A percentile compares a stretch with the other conserved stretches of the same genome.
Evolutionary conservation across 2,113 vertebrate species (phyloP).

Genomic region (Parus major): DNA sequence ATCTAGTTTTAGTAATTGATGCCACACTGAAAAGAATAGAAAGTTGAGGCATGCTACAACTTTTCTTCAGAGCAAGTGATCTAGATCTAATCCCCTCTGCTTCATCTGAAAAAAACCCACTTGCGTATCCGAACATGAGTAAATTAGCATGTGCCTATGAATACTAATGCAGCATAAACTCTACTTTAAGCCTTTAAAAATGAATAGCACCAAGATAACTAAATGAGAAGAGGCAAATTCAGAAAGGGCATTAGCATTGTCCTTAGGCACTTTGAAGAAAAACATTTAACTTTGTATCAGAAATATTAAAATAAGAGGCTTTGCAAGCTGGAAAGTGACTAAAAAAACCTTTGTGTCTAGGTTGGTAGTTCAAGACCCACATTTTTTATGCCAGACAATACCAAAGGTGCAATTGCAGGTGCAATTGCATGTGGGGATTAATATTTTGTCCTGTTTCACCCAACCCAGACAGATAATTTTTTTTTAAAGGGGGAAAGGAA

Average conservation of each 20-base stretch:
- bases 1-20: background rate
- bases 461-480: background rate
- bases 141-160: conserved; percentile 63
- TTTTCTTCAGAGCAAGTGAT: conserved; percentile 54
- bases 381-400: background rate
- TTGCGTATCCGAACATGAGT: background rate
- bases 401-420: background rate
- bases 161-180: conserved; percentile 48
- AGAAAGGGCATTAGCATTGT: background rate
- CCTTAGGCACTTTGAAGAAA: background rate
- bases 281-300: background rate
- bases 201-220: conserved; percentile 18
- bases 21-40: background rate
- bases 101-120: conserved; percentile 39
- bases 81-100: conserved; percentile 55
- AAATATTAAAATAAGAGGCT: conserved; percentile 3
- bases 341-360: background rate
- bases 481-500: background rate
- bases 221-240: conserved; percentile 35
- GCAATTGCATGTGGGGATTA: background rate
- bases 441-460: background rate
- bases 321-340: background rate
- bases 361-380: background rate
- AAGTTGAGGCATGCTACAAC: conserved; percentile 5
- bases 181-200: conserved; percentile 50